These are phyloP conservation scores for Littorina saxatilis DNA, from an alignment of 1,140 invertebrate species.

Conservation along the genomic window DNA sequence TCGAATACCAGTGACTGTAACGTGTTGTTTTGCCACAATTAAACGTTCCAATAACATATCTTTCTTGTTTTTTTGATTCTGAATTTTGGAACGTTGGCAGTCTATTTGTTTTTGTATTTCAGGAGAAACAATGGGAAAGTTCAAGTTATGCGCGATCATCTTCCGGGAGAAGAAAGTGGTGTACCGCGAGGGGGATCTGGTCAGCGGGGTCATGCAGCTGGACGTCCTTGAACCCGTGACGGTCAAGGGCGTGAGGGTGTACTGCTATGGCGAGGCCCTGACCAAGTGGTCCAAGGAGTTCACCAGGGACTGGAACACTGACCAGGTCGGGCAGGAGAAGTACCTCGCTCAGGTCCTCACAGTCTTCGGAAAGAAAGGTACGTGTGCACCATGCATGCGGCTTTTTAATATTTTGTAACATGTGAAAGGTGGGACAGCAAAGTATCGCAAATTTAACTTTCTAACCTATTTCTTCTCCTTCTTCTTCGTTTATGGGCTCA, in stretches of 20 bases:
- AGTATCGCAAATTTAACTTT: no score
- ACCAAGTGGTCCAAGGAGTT: conserved; percentile 41
- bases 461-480: no score
- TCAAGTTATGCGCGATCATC: conserved; percentile 24
- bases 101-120: no score
- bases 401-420: no score
- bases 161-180: conserved; percentile 35
- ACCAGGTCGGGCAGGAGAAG: conserved; percentile 29
- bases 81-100: no score
- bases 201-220: conserved; percentile 32
- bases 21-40: no score
- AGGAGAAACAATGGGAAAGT: conserved; percentile 35
- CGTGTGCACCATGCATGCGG: no score
- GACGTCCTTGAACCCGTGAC: conserved; percentile 36
- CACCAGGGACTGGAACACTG: conserved; percentile 1
- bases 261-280: conserved; percentile 38
- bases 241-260: conserved; percentile 36
- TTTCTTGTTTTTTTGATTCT: no score
- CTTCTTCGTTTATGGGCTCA: no score
- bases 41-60: no score
- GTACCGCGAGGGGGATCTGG: conserved; percentile 41
- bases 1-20: no score
- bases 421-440: no score
- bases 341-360: conserved; percentile 31
- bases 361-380: conserved; percentile 38